Percentiles rank a stretch among this genome's conserved stretches.
Evolutionary conservation across 2,888 invertebrate genomes (phyloP).

Genomic region (Barypeithes pellucidus): DNA sequence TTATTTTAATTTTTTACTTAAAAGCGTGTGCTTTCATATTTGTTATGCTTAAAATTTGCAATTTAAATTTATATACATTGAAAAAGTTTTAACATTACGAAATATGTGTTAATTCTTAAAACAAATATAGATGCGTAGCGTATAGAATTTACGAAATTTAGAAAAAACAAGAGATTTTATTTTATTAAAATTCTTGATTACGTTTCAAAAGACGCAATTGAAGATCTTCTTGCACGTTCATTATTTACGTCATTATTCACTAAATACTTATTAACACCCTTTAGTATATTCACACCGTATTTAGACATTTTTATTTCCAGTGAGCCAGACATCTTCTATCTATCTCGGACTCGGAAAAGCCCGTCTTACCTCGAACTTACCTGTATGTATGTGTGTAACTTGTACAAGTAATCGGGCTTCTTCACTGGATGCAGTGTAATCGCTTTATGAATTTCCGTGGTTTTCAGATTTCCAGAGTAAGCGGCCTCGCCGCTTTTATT

Average conservation of each 20-base stretch:
- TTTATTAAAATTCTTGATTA: no score
- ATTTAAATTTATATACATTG: background rate
- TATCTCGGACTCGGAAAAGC: no score
- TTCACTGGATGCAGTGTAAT: conserved; percentile 98
- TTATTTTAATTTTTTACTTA: background rate
- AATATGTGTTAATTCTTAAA: conserved; percentile 6
- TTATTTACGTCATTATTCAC: no score
- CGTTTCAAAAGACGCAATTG: no score
- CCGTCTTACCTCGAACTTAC: conserved; percentile 73
- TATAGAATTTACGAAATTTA: background rate
- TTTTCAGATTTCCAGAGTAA: conserved; percentile 89
- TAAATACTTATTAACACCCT: no score
- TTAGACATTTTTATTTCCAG: no score
- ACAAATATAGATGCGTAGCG: background rate
- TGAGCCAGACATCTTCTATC: no score
- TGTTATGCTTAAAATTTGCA: conserved; percentile 4
- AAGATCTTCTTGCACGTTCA: no score
- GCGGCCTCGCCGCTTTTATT: conserved; percentile 92
- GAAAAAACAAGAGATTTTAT: background rate
- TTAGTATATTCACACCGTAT: no score
- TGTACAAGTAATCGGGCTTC: conserved; percentile 89
- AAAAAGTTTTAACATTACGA: background rate
- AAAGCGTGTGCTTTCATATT: background rate
- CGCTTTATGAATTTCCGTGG: conserved; percentile 94
- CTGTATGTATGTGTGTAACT: conserved; percentile 91